Percentiles rank a stretch among this genome's conserved stretches.
phyloP scores from a whole-genome alignment of 2,797 vertebrate genomes.

The Sebastes matsubarae region DNA sequence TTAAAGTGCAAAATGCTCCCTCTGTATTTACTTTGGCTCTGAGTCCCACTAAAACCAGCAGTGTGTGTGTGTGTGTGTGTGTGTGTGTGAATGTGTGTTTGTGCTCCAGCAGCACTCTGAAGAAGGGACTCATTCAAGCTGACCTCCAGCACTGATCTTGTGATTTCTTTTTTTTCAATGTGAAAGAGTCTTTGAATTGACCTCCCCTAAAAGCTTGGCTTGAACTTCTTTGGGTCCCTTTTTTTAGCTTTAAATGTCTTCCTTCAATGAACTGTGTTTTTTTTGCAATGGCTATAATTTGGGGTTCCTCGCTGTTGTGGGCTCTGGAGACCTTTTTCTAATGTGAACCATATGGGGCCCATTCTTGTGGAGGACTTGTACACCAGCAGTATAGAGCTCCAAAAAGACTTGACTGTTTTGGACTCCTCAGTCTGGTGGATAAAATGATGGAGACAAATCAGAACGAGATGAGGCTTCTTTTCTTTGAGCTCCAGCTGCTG shows the following conservation, averaged over 20 bases:
- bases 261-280: slow-evolving; percentile 49
- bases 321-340: slow-evolving; percentile 60
- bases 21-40: slow-evolving; percentile 70
- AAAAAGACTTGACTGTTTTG: slow-evolving; percentile 26
- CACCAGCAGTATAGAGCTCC: slow-evolving; percentile 9
- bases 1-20: slow-evolving; percentile 52
- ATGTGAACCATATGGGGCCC: slow-evolving; percentile 76
- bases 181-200: slow-evolving; percentile 22
- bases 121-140: slow-evolving; percentile 69
- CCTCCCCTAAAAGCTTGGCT: slow-evolving; percentile 8
- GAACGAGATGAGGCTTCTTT: neutral
- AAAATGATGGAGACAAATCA: slow-evolving; percentile 39
- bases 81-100: slow-evolving; percentile 17
- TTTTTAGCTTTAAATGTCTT: slow-evolving; percentile 34
- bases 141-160: slow-evolving; percentile 34
- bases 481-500: slow-evolving; percentile 68
- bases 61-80: neutral
- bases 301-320: slow-evolving; percentile 62
- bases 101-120: slow-evolving; percentile 19
- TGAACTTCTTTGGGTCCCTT: slow-evolving; percentile 15
- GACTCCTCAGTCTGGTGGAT: slow-evolving; percentile 4
- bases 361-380: slow-evolving; percentile 33
- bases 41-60: slow-evolving; percentile 12
- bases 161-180: slow-evolving; percentile 7
- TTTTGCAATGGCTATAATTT: slow-evolving; percentile 52